phyloP scores from a whole-genome alignment of 2,113 vertebrate species.

The Chelonoidis abingdonii region DNA sequence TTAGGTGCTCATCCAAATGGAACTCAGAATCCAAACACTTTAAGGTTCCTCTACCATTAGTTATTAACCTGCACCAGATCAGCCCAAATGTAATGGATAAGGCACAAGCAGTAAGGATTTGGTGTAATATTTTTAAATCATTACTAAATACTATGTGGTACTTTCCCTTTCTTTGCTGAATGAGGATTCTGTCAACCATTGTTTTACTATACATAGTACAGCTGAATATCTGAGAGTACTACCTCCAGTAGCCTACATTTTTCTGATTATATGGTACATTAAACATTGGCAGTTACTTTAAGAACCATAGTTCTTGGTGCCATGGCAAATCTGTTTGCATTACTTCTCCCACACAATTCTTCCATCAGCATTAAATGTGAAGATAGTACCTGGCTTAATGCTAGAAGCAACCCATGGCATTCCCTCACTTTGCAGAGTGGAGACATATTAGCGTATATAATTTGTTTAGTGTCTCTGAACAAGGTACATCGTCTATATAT shows the following conservation, averaged over 20 bases:
- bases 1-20: slow-evolving; percentile 19
- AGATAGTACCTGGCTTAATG: neutral
- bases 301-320: neutral
- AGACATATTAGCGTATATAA: neutral
- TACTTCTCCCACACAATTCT: neutral
- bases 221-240: neutral
- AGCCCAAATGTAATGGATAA: slow-evolving; percentile 44
- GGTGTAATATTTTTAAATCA: slow-evolving; percentile 25
- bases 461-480: neutral
- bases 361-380: neutral
- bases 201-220: neutral
- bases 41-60: slow-evolving; percentile 28
- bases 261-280: neutral
- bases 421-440: neutral
- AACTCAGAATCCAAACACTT: slow-evolving; percentile 13
- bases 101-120: slow-evolving; percentile 3
- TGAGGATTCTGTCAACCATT: neutral
- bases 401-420: neutral
- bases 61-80: slow-evolving; percentile 46
- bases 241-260: neutral
- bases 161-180: neutral
- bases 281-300: neutral
- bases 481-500: neutral
- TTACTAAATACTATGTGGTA: neutral
- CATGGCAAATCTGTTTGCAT: neutral